phyloP scores from a whole-genome alignment of 2,888 invertebrate species.

The Ypsolopha scabrella region DNA sequence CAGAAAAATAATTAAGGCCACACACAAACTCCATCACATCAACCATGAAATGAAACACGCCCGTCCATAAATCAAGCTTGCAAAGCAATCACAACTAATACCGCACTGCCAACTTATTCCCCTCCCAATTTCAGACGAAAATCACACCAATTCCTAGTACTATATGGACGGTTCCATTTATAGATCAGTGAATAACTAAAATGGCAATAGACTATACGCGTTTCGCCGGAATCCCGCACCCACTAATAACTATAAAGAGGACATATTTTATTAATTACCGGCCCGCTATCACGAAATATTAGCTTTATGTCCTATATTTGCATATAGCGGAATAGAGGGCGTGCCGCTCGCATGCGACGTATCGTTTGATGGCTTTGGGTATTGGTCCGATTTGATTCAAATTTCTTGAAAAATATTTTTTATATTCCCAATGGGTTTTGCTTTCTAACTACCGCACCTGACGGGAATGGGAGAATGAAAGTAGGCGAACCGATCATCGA shows the following conservation, averaged over 20 bases:
- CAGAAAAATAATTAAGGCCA: not conserved
- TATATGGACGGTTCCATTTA: not conserved
- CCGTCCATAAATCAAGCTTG: slow-evolving; percentile 35
- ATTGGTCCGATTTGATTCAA: no score
- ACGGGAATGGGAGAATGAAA: no score
- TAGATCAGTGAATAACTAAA: not conserved
- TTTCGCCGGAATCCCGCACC: slow-evolving; percentile 6
- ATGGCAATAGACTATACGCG: not conserved
- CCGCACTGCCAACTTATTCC: slow-evolving; percentile 17
- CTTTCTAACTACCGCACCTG: no score
- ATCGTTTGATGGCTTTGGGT: not conserved
- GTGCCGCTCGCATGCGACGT: slow-evolving; percentile 40
- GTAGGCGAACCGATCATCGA: no score
- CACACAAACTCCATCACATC: not conserved
- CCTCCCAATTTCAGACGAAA: slow-evolving; percentile 22
- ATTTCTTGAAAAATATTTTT: no score
- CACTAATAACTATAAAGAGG: slow-evolving; percentile 24
- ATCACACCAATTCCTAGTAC: not conserved
- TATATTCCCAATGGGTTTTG: no score
- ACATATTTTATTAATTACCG: slow-evolving; percentile 68
- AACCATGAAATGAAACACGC: slow-evolving; percentile 10
- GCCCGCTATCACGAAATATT: slow-evolving; percentile 63
- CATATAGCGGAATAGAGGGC: slow-evolving; percentile 54
- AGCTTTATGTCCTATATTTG: slow-evolving; percentile 57
- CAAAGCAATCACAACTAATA: slow-evolving; percentile 39